Evolutionary conservation across 1,140 invertebrate genomes (phyloP).

Genomic region (Oedothorax gibbosus): DNA sequence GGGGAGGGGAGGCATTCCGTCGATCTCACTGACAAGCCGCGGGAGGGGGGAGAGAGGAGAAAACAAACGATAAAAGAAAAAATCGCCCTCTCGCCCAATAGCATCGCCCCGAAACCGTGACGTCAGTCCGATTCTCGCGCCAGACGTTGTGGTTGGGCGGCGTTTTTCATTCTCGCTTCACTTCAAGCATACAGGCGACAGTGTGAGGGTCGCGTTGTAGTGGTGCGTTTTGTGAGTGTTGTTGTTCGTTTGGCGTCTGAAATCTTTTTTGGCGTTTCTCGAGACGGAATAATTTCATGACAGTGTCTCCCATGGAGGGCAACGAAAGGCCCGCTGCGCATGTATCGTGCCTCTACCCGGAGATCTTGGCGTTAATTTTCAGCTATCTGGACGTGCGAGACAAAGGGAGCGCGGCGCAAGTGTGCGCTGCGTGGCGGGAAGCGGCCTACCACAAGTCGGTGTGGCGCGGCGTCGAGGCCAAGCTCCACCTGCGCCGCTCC

Average conservation of each 20-base stretch:
- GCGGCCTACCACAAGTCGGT: slow-evolving; percentile 88
- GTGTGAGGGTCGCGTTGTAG: slow-evolving; percentile 6
- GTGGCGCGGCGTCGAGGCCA: slow-evolving; percentile 92
- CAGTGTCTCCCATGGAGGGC: slow-evolving; percentile 26
- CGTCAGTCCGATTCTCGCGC: slow-evolving; percentile 37
- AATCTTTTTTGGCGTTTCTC: neutral
- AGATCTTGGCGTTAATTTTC: slow-evolving; percentile 92
- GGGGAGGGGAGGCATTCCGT: slow-evolving; percentile 8
- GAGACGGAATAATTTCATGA: slow-evolving; percentile 11
- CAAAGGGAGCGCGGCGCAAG: slow-evolving; percentile 88
- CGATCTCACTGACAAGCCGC: slow-evolving; percentile 32
- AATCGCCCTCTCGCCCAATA: slow-evolving; percentile 9
- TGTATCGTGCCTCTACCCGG: slow-evolving; percentile 90
- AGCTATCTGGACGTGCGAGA: slow-evolving; percentile 88
- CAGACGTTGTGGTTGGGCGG: slow-evolving; percentile 12
- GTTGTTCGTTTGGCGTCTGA: neutral
- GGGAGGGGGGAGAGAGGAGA: slow-evolving; percentile 31
- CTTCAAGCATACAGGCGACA: slow-evolving; percentile 21
- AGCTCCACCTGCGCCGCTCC: slow-evolving; percentile 85
- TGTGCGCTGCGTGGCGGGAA: slow-evolving; percentile 89
- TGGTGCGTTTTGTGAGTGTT: neutral
- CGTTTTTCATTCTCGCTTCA: neutral
- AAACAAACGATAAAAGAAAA: slow-evolving; percentile 20
- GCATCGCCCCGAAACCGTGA: neutral
- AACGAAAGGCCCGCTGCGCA: slow-evolving; percentile 71